Conservation (phyloP, 2,797 vertebrate species). For the Euthynnus affinis region DNA sequence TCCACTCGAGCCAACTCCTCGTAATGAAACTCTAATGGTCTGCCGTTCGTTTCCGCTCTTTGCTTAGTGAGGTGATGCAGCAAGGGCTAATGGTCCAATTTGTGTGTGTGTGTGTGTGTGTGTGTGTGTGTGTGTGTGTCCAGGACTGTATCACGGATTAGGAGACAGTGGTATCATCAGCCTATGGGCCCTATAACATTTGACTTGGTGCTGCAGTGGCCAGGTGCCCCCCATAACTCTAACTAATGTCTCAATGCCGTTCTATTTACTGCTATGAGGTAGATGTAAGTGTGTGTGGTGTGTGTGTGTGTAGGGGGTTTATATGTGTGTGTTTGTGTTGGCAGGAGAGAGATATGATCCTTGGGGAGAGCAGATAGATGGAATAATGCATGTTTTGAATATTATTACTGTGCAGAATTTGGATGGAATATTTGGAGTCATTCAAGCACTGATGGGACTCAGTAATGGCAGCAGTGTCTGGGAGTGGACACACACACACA, state of each 20-base stretch:
- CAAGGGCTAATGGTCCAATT: constrained; percentile 77
- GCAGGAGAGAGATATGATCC: constrained; percentile 53
- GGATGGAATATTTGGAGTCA: constrained; percentile 72
- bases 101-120: constrained; percentile 54
- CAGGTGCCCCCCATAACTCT: constrained; percentile 72
- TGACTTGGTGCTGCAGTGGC: constrained; percentile 51
- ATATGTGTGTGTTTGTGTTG: constrained; percentile 38
- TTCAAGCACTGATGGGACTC: constrained; percentile 73
- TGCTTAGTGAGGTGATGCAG: constrained; percentile 81
- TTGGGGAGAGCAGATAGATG: constrained; percentile 73
- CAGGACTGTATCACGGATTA: constrained; percentile 69
- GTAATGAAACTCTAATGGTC: constrained; percentile 85
- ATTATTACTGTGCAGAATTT: constrained; percentile 74
- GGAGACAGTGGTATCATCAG: constrained; percentile 56
- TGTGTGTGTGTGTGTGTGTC: constrained; percentile 64
- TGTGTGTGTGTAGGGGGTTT: constrained; percentile 25
- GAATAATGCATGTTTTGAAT: constrained; percentile 81
- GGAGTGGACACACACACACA: constrained; percentile 56
- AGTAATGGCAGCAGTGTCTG: constrained; percentile 65
- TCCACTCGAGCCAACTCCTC: constrained; percentile 71
- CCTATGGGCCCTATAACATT: constrained; percentile 65
- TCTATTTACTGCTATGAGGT: constrained; percentile 61
- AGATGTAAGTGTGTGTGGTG: constrained; percentile 32
- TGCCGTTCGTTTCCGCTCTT: constrained; percentile 80
- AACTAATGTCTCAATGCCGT: constrained; percentile 68